Evolutionary conservation across 2,113 vertebrate species (phyloP), one percentile per base, ranked within the genome.

Genomic region (Ctenodactylus gundi): DNA sequence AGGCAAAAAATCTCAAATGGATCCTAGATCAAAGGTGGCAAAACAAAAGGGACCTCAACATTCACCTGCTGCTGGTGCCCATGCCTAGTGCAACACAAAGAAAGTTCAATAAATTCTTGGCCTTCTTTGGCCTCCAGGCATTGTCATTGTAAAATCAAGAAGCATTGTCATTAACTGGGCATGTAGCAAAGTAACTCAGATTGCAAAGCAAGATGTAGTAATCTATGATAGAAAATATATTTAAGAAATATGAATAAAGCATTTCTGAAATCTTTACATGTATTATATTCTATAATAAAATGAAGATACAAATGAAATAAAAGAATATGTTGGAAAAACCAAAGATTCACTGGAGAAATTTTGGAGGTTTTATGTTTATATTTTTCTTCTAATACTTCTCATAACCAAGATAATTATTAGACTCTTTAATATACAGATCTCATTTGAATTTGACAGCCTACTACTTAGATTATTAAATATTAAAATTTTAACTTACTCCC

Each of bases 371-470:
- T 68, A 20, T 29, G 27, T 68, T 64, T 46, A 8, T 14, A 41
- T 62, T 92, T 88, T 85, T 64, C 20, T 77, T 60, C 41, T 46
- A 83, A 31, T 5, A 34, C 62, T 95, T 77, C 73, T 72, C 34
- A 14, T 58, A 70, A 83, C 6, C 70, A 83, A 58, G 84, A 60
- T n/a, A n/a, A n/a, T 31, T 25, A 36, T 39, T 65, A 85, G 27
- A 12, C 27, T 95, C n/a, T 31, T 58, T 87, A 58, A 67, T 34
- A n/a, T n/a, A n/a, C 39, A 64, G 60, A 62, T 51, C 18, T 88
- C 44, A 41, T 80, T 92, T 93, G 57, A 51, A 76, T 90, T 23
- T n/a, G n/a, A n/a, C n/a, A n/a, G n/a, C n/a, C n/a, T n/a, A n/a
- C n/a, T n/a, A n/a, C n/a, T n/a, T n/a, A n/a, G n/a, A n/a, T n/a